These are phyloP conservation scores for Proterorhinus semilunaris DNA, from an alignment of 2,113 vertebrate species.

Conservation along the genomic window DNA sequence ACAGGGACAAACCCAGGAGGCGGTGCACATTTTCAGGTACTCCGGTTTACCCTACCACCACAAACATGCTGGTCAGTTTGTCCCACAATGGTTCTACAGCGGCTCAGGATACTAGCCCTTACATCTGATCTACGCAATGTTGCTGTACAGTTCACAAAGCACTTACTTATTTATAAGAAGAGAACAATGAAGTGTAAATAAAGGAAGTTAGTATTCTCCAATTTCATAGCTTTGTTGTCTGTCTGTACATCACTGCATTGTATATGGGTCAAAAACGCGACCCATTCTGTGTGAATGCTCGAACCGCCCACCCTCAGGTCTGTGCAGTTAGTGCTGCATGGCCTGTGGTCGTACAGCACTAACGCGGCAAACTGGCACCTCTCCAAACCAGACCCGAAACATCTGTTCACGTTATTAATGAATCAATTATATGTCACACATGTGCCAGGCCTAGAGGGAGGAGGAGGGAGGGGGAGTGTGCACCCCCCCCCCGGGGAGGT, in stretches of 20 bases:
- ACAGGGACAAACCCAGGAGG: too few species aligned
- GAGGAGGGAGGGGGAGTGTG: background rate
- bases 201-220: too few species aligned
- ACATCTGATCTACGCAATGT: too few species aligned
- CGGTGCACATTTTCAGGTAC: too few species aligned
- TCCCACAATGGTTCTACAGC: too few species aligned
- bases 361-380: conserved; percentile 41
- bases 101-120: too few species aligned
- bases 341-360: conserved; percentile 37
- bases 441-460: conserved; percentile 65
- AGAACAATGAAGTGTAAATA: too few species aligned
- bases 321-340: background rate
- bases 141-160: too few species aligned
- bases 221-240: too few species aligned
- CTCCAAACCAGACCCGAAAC: conserved; percentile 66
- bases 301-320: conserved; percentile 46
- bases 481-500: conserved; percentile 15
- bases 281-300: conserved; percentile 51
- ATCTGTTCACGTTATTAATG: conserved; percentile 79
- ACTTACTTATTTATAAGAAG: too few species aligned
- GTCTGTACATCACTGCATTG: background rate
- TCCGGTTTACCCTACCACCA: too few species aligned
- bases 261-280: background rate
- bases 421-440: conserved; percentile 77
- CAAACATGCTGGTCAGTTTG: too few species aligned